Evolutionary conservation across 1,140 invertebrate species (phyloP), one percentile per base, ranked within the genome.

Genomic region (Drosophila kanapiae): DNA sequence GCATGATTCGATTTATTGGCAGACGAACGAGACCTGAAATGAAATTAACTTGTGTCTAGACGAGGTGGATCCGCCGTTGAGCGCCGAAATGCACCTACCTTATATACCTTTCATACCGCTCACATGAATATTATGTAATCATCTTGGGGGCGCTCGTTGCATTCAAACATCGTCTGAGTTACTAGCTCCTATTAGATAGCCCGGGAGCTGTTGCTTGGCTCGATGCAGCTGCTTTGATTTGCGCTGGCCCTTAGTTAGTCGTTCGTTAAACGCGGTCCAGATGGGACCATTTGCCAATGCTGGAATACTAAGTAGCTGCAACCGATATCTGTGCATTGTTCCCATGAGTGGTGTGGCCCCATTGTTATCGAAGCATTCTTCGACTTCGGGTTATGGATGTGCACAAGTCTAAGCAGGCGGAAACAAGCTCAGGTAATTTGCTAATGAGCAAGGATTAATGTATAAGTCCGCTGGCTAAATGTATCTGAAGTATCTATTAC

Each of bases 41-140:
- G 72, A 87, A 86, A 87, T 87, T 87, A 88, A 49, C 51, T 84
- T 64, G 75, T 67, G 84, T 87, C 84, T 87, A 87, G 84, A 59
- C 23, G 57, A 33, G 48, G 62, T 29, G 35, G 45, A 58, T 37
- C 31, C 37, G 31, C 29, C 43, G 23, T 33, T 38, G 42, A 29
- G 49, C 49, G 8, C 38, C 40, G 9, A 58, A 18, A 29, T 23
- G 16, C 23, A 18, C 35, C 27, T 45, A 65, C 29, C 16, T 38
- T 14, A 27, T n/a, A 38, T 65, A 33, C 11, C 11, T 31, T 63
- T 6, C 3, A 42, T 4, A 33, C 23, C 23, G 29, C 31, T 51
- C 37, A 40, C 18, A 29, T 31, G 37, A 42, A 42, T 49, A 60
- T 49, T 71, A 72, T 71, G 51, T 29, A 59, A 49, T 37, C 53